Conservation (phyloP, 2,888 invertebrate species). For the Trilocha varians region DNA sequence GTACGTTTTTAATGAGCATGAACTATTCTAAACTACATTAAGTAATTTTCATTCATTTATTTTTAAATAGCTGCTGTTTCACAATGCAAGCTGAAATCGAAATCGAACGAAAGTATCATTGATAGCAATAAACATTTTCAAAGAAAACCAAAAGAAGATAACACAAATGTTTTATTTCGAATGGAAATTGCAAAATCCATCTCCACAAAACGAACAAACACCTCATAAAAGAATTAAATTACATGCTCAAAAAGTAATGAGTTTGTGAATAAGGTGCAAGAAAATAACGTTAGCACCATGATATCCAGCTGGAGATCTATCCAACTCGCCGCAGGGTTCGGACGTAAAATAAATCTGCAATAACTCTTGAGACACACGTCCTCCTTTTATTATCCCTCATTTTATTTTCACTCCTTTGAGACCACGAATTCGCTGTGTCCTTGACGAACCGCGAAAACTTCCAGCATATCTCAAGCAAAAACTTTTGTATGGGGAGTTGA, state of each 20-base stretch:
- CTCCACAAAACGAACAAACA: no score
- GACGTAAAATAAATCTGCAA: conserved; percentile 30
- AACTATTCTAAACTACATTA: no score
- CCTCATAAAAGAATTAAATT: neutral
- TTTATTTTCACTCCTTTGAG: conserved; percentile 28
- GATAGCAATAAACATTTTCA: no score
- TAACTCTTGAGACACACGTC: conserved; percentile 32
- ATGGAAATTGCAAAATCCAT: no score
- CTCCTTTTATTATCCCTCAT: conserved; percentile 33
- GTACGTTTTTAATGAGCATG: no score
- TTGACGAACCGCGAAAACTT: conserved; percentile 17
- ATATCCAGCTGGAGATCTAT: conserved; percentile 18
- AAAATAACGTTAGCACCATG: conserved; percentile 2
- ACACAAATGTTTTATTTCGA: no score
- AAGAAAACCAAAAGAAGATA: no score
- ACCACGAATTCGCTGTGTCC: conserved; percentile 22
- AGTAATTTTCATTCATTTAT: no score
- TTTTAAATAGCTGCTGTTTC: no score
- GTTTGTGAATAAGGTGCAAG: neutral
- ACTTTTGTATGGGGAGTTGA: neutral
- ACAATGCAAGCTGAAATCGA: no score
- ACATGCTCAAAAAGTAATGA: neutral
- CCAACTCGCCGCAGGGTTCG: conserved; percentile 15
- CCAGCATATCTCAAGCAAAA: neutral
- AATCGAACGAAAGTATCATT: no score